Percentiles rank a stretch among this genome's conserved stretches.
Conservation (phyloP, 2,888 invertebrate species). For the Caenorhabditis sinica region DNA sequence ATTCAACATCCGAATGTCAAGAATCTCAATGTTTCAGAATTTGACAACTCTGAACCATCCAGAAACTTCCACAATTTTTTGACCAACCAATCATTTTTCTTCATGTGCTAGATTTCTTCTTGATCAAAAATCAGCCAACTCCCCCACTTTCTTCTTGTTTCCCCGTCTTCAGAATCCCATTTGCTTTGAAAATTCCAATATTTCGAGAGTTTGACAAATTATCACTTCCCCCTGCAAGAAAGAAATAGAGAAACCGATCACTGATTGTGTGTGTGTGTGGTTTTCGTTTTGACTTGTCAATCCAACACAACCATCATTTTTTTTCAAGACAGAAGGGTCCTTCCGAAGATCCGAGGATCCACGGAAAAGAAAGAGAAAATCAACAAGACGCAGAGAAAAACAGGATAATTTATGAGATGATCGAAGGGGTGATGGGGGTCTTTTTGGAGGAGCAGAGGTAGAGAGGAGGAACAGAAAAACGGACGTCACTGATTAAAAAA, state of each 20-base stretch:
- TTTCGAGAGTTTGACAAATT: background rate
- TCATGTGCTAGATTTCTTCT: background rate
- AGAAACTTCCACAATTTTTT: background rate
- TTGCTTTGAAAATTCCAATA: background rate
- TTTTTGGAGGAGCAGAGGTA: conserved; percentile 14
- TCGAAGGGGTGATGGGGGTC: background rate
- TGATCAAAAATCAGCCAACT: background rate
- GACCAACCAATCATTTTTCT: conserved; percentile 22
- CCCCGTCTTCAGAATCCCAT: background rate
- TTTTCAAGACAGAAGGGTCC: conserved; percentile 13
- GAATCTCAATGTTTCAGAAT: background rate
- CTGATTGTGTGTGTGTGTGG: conserved; percentile 33
- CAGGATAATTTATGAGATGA: conserved; percentile 53
- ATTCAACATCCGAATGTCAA: background rate
- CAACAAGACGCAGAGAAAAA: conserved; percentile 25
- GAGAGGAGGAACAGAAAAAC: background rate
- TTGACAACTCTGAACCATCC: background rate
- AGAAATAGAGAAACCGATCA: conserved; percentile 29
- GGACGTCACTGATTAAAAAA: conserved; percentile 50
- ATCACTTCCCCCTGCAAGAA: background rate
- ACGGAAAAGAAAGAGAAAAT: background rate
- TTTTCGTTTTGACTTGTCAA: conserved; percentile 52
- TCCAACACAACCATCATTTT: conserved; percentile 37
- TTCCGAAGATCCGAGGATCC: no score
- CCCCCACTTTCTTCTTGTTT: background rate